Conservation (phyloP, 2,113 vertebrate species). For the Dipodomys merriami region DNA sequence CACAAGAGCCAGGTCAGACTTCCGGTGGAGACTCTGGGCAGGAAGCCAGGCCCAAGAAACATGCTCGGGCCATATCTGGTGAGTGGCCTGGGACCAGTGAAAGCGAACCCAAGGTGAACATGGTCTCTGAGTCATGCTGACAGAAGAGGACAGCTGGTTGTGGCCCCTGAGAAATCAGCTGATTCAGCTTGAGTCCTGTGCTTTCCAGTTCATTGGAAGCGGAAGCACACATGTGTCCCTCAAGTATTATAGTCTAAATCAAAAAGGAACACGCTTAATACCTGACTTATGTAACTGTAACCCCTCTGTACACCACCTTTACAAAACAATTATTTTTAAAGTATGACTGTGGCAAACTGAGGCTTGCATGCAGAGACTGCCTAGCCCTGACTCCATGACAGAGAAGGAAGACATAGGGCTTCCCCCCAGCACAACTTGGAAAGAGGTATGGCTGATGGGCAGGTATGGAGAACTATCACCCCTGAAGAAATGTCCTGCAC, state of each 20-base stretch:
- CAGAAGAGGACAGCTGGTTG: background rate
- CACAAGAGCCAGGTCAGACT: background rate
- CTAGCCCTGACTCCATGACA: background rate
- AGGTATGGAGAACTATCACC: background rate
- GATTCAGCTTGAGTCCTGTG: background rate
- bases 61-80: background rate
- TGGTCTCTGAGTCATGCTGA: background rate
- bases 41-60: slow-evolving; percentile 21
- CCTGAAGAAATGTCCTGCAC: background rate
- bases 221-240: background rate
- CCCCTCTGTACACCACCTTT: too few relatives aligned
- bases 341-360: background rate
- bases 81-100: background rate
- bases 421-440: background rate
- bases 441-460: background rate
- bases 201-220: background rate
- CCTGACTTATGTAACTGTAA: too few relatives aligned
- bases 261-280: too few relatives aligned
- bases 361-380: background rate
- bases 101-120: background rate
- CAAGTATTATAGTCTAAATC: too few relatives aligned
- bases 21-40: background rate
- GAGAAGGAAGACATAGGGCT: background rate
- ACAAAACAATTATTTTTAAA: background rate
- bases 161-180: background rate